A percentile compares a stretch with the other conserved stretches of the same genome.
Evolutionary conservation across 2,113 vertebrate genomes (phyloP).

Genomic region (Ornithorhynchus anatinus): DNA sequence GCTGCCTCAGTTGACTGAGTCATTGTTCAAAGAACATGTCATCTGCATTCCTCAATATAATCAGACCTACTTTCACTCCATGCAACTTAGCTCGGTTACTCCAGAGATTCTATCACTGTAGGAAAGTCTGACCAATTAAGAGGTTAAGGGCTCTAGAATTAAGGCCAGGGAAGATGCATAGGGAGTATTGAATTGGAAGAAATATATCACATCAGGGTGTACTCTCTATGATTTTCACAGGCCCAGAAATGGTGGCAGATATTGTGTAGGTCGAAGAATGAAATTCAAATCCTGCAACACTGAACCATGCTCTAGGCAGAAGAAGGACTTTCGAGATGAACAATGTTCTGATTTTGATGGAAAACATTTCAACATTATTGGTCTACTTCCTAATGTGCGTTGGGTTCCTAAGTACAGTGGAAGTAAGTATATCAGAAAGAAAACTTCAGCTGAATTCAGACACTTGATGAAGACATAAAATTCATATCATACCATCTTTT

Average conservation of each 20-base stretch:
- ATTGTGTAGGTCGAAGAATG: slow-evolving; percentile 95
- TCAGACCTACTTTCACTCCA: too few species aligned
- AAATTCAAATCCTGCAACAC: slow-evolving; percentile 98
- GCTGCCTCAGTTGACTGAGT: too few species aligned
- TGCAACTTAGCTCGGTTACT: too few species aligned
- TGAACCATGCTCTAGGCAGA: slow-evolving; percentile 89
- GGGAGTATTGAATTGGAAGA: neutral
- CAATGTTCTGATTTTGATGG: slow-evolving; percentile 92
- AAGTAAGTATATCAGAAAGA: slow-evolving; percentile 78
- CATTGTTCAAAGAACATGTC: too few species aligned
- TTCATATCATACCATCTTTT: neutral
- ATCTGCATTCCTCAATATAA: too few species aligned
- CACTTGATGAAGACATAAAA: accelerated
- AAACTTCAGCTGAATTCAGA: accelerated
- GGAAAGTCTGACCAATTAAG: too few species aligned
- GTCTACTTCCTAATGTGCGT: slow-evolving; percentile 91
- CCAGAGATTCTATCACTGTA: too few species aligned
- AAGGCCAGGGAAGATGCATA: neutral
- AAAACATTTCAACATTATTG: slow-evolving; percentile 97
- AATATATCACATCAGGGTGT: neutral
- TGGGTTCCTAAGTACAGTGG: slow-evolving; percentile 99
- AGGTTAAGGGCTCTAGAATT: too few species aligned
- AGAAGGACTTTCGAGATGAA: slow-evolving; percentile 93
- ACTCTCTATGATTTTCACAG: slow-evolving; percentile 65
- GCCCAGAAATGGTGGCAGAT: slow-evolving; percentile 91